phyloP scores from a whole-genome alignment of 2,113 vertebrate genomes.

The Sclerurus mexicanus region DNA sequence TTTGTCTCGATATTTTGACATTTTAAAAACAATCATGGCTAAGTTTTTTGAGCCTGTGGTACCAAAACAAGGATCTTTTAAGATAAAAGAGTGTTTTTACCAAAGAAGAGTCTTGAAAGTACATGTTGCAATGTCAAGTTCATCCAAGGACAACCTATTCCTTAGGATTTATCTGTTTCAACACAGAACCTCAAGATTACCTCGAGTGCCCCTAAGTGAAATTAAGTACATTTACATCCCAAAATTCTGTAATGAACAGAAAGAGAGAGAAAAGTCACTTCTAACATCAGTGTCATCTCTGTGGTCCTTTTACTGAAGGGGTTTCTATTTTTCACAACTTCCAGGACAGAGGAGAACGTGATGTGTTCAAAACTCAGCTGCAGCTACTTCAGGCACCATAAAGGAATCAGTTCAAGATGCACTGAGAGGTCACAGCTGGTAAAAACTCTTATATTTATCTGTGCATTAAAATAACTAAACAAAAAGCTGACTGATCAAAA shows the following conservation, averaged over 20 bases:
- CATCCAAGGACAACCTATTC: background rate
- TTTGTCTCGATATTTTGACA: background rate
- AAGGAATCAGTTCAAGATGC: background rate
- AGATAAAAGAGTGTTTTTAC: background rate
- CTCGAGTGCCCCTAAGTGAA: background rate
- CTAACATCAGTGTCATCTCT: background rate
- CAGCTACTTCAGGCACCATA: background rate
- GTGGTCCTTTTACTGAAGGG: background rate
- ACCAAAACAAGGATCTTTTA: background rate
- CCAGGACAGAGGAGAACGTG: rapidly evolving
- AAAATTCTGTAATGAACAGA: background rate
- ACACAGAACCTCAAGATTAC: background rate
- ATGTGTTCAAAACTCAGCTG: background rate
- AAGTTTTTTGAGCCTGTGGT: background rate
- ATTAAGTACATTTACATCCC: background rate
- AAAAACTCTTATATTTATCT: background rate
- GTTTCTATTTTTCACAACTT: background rate
- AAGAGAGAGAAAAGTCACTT: background rate
- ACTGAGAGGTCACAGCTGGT: background rate
- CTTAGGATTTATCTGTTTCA: background rate
- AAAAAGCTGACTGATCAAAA: background rate
- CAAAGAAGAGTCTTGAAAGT: background rate
- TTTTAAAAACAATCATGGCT: background rate
- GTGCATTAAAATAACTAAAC: background rate
- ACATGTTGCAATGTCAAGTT: background rate